These are phyloP conservation scores for Oncorhynchus masou DNA, from an alignment of 2,113 vertebrate genomes.

Conservation along the genomic window DNA sequence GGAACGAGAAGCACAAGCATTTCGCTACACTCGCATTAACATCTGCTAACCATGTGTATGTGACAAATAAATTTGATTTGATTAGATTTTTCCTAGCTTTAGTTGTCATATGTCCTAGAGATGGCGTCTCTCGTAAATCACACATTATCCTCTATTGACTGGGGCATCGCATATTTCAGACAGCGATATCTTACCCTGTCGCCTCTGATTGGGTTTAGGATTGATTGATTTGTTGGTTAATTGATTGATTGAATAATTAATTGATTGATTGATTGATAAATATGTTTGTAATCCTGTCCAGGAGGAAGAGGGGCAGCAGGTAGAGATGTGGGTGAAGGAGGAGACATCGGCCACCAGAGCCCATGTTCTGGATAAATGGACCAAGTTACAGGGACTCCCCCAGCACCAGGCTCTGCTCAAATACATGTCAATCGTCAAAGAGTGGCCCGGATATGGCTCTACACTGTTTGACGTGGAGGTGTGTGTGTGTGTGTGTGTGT, in stretches of 20 bases:
- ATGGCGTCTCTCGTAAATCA: not conserved
- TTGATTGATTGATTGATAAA: not conserved
- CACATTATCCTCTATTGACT: not conserved
- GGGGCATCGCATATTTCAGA: not conserved
- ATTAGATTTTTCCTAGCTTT: not conserved
- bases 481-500: slow-evolving; percentile 26
- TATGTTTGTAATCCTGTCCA: slow-evolving; percentile 13
- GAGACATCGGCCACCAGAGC: slow-evolving; percentile 87
- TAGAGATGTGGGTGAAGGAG: slow-evolving; percentile 95
- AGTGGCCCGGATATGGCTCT: slow-evolving; percentile 91
- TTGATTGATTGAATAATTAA: not conserved
- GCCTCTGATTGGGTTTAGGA: not conserved
- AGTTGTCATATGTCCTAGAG: not conserved
- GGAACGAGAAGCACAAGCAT: no score
- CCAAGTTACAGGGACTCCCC: slow-evolving; percentile 82
- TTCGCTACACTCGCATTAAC: no score
- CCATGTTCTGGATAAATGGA: slow-evolving; percentile 88
- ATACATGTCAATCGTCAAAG: slow-evolving; percentile 88
- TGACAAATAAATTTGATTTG: no score
- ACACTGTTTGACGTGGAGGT: slow-evolving; percentile 94
- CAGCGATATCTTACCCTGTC: not conserved
- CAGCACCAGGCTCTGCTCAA: slow-evolving; percentile 93
- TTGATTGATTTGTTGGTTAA: not conserved
- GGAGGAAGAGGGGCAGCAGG: slow-evolving; percentile 90
- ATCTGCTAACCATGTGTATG: no score